Conservation (phyloP, 2,797 vertebrate species). For the Chiroxiphia lanceolata region DNA sequence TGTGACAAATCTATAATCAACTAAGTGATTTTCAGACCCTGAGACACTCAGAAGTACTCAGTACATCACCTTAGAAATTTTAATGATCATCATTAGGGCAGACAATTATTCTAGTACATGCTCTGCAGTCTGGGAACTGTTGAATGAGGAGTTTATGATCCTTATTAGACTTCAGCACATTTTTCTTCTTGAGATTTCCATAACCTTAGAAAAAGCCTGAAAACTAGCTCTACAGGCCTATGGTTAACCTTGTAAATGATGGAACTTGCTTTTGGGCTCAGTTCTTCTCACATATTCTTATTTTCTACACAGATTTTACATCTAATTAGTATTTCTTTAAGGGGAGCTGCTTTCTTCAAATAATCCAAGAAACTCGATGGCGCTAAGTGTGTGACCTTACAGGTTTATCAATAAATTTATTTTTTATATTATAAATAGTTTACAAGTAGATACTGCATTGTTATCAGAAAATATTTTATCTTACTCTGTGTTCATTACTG, state of each 20-base stretch:
- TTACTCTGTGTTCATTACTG: neutral
- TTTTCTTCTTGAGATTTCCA: neutral
- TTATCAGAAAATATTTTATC: neutral
- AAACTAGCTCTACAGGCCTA: neutral
- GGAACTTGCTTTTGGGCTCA: neutral
- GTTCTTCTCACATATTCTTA: neutral
- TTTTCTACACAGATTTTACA: neutral
- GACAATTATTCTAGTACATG: neutral
- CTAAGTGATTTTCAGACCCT: neutral
- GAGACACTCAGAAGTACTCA: neutral
- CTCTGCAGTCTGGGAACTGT: neutral
- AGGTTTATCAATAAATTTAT: neutral
- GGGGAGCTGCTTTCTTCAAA: neutral
- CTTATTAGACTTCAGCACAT: neutral
- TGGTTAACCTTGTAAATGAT: neutral
- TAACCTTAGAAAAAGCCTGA: neutral
- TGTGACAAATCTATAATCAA: constrained; percentile 13
- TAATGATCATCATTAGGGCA: constrained; percentile 25
- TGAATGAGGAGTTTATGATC: constrained; percentile 19
- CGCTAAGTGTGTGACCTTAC: rapidly evolving
- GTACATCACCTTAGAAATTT: neutral
- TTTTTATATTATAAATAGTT: neutral
- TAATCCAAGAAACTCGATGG: neutral
- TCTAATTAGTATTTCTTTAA: neutral
- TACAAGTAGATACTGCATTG: neutral